Evolutionary conservation across 2,888 invertebrate genomes (phyloP).

Genomic region (Agrochola litura): DNA sequence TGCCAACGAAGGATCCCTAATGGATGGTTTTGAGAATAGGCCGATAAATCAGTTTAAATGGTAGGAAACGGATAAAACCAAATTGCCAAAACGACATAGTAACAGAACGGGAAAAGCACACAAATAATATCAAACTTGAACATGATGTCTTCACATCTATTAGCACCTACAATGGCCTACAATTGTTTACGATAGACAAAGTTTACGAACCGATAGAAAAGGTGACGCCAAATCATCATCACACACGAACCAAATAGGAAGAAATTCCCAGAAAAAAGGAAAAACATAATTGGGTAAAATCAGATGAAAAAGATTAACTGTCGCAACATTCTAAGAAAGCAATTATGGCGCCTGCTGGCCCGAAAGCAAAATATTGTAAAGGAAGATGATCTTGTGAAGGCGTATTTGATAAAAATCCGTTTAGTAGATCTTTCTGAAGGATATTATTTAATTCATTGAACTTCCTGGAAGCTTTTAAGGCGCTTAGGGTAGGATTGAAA

Average conservation of each 20-base stretch:
- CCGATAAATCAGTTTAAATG: conserved; percentile 29
- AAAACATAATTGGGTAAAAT: conserved; percentile 1
- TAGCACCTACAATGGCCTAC: conserved; percentile 15
- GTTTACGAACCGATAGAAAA: neutral
- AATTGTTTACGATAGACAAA: conserved; percentile 9
- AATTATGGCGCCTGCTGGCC: conserved; percentile 51
- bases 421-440: conserved; percentile 36
- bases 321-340: conserved; percentile 39
- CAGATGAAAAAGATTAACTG: conserved; percentile 27
- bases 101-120: conserved; percentile 6
- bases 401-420: conserved; percentile 33
- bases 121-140: neutral
- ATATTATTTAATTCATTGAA: conserved; percentile 38
- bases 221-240: neutral
- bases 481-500: conserved; percentile 1
- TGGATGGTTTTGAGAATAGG: neutral
- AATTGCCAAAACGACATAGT: conserved; percentile 6
- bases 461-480: conserved; percentile 19
- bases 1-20: conserved; percentile 8
- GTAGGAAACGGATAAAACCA: neutral
- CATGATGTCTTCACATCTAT: conserved; percentile 4
- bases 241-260: neutral
- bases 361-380: conserved; percentile 53
- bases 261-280: neutral
- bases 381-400: conserved; percentile 31